Evolutionary conservation across 2,888 invertebrate genomes (phyloP).

Genomic region (Dioctria linearis): DNA sequence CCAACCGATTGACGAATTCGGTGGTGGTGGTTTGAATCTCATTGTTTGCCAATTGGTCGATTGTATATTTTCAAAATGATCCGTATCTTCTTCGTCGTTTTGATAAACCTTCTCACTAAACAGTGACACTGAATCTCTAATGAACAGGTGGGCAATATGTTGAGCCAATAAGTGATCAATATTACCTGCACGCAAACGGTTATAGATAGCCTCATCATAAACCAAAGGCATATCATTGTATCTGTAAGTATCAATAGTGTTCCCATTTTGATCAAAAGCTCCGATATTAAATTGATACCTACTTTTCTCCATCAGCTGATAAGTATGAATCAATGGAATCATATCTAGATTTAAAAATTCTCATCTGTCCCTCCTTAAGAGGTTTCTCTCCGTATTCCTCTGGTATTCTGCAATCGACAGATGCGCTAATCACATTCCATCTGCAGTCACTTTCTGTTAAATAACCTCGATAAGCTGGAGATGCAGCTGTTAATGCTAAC

Average conservation of each 20-base stretch:
- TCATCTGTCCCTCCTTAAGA: slow-evolving; percentile 82
- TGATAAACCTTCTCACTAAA: slow-evolving; percentile 96
- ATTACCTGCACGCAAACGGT: slow-evolving; percentile 86
- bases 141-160: slow-evolving; percentile 98
- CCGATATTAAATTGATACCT: slow-evolving; percentile 48
- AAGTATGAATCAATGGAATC: slow-evolving; percentile 98
- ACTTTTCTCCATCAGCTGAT: slow-evolving; percentile 87
- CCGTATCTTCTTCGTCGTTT: slow-evolving; percentile 93
- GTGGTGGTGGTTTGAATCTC: slow-evolving; percentile 98
- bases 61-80: slow-evolving; percentile 99
- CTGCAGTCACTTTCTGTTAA: slow-evolving; percentile 97
- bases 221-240: slow-evolving; percentile 96
- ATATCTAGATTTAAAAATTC: slow-evolving; percentile 94
- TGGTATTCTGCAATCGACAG: slow-evolving; percentile 94
- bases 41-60: slow-evolving; percentile 99
- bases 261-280: not conserved
- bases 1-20: slow-evolving; percentile 98
- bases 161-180: slow-evolving; percentile 94
- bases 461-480: slow-evolving; percentile 94
- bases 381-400: slow-evolving; percentile 90
- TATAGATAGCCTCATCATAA: slow-evolving; percentile 87
- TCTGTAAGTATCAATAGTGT: slow-evolving; percentile 66
- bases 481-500: slow-evolving; percentile 96
- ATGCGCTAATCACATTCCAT: slow-evolving; percentile 97
- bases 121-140: slow-evolving; percentile 95